Conservation (phyloP, 2,888 invertebrate species). For the Nasonia oneida region DNA sequence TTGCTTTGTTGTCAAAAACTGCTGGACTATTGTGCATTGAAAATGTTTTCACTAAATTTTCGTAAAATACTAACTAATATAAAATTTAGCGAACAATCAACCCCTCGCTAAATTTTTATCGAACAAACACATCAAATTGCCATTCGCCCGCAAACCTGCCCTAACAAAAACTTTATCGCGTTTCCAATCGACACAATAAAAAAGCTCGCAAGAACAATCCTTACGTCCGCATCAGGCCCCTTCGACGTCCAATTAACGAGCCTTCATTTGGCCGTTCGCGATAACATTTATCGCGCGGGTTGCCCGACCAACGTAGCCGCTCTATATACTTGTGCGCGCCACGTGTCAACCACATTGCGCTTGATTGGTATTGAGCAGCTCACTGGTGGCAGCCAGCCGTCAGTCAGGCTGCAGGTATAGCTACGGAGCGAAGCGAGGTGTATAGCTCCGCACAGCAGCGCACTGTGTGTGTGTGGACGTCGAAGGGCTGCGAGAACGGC, state of each 20-base stretch:
- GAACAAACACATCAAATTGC: no score
- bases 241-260: conserved; percentile 7
- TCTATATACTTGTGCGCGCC: not conserved
- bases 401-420: conserved; percentile 8
- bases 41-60: no score
- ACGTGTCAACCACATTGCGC: conserved; percentile 19
- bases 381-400: not conserved
- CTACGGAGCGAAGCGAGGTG: not conserved
- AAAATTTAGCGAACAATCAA: no score
- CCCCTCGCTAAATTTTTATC: no score
- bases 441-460: no score
- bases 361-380: conserved; percentile 10
- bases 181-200: not conserved
- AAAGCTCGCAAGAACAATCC: not conserved
- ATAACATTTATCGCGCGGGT: not conserved
- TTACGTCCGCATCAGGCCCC: not conserved
- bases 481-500: not conserved
- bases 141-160: no score
- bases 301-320: not conserved
- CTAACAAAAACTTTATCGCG: not conserved
- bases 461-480: not conserved
- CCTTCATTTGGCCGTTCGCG: not conserved
- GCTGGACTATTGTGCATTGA: no score
- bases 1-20: no score
- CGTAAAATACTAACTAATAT: no score